These are phyloP conservation scores for Parus major DNA, from an alignment of 2,113 vertebrate genomes.

Conservation along the genomic window DNA sequence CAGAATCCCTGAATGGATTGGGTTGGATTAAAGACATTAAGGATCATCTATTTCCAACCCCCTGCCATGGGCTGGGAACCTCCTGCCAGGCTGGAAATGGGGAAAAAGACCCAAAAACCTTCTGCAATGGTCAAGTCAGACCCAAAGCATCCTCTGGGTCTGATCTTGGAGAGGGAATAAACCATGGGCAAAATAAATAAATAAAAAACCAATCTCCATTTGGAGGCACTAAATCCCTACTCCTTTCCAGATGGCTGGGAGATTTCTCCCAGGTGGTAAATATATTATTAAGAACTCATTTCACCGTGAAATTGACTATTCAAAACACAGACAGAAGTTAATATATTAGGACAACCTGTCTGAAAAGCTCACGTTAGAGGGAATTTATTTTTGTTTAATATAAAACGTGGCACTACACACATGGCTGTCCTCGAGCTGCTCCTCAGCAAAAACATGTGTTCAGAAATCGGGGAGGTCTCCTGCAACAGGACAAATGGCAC, in stretches of 20 bases:
- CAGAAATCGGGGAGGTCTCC: neutral
- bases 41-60: neutral
- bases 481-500: neutral
- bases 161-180: neutral
- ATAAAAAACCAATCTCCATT: constrained; percentile 76
- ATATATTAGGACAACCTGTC: constrained; percentile 87
- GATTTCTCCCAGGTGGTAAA: constrained; percentile 87
- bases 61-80: neutral
- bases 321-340: constrained; percentile 86
- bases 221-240: constrained; percentile 78
- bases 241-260: constrained; percentile 84
- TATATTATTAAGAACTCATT: constrained; percentile 89
- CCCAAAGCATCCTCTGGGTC: neutral
- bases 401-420: constrained; percentile 62
- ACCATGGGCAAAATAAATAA: constrained; percentile 68
- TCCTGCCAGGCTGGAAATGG: neutral
- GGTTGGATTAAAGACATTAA: neutral
- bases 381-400: constrained; percentile 83
- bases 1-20: neutral
- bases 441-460: neutral
- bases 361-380: constrained; percentile 77
- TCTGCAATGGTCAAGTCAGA: neutral
- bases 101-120: neutral
- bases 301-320: constrained; percentile 88
- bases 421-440: constrained; percentile 56